Base-by-base conservation (phyloP, 2,113 vertebrate genomes). In the Crotalus viridis region DNA sequence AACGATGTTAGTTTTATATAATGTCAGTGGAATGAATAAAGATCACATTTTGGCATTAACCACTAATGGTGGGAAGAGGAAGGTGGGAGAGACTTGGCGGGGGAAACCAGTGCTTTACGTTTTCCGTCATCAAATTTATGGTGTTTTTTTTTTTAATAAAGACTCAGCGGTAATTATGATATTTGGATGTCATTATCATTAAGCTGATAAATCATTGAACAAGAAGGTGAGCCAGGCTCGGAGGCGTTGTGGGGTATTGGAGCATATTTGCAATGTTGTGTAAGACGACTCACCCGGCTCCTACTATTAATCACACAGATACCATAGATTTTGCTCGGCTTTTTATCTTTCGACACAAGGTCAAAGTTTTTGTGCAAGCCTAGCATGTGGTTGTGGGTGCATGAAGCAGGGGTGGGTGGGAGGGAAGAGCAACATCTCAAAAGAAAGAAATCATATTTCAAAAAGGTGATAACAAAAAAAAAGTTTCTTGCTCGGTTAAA, bases 141-240 rank as follows among this genome's bases (percentile, higher is more conserved):
- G 39, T 39, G 39, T 39, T 96, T 28, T 26, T 98, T 98, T 97
- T 61, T 98, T 97, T 97, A 96, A n/a, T 1, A 97, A 97, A 97
- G 96, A 97, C 95, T 97, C 90, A 3, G 88, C 92, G 97, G 87
- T 97, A 98, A 98, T 98, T 98, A 98, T 97, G 97, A 97, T 97
- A 97, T 98, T 98, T 97, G 97, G 97, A 97, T 97, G 97, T 96
- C 97, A 97, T 98, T 98, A 98, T 98, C 97, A 97, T 98, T 98
- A 98, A 96, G 95, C 96, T 98, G 97, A 98, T 98, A 97, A 98
- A 98, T 98, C 98, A 98, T 98, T 98, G 97, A 97, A 96, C 94
- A 95, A 96, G 96, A 96, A 97, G 96, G 96, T 97, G 97, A 97
- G 95, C 86, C 95, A 96, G 33, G 22, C 59, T 0, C 93, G 95